phyloP scores from a whole-genome alignment of 2,888 invertebrate species.

The Cephus nigrinus region DNA sequence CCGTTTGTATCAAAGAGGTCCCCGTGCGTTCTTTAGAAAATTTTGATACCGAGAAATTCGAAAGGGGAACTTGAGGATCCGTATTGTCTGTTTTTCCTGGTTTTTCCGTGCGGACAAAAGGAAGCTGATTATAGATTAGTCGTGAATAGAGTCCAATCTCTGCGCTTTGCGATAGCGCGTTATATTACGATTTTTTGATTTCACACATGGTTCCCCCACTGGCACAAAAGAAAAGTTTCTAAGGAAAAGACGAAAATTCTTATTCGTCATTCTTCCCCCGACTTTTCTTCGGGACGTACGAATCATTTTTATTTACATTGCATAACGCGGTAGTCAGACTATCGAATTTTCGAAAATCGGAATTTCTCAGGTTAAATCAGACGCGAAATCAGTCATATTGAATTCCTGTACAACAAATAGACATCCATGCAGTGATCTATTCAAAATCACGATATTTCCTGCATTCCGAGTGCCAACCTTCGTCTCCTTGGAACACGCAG shows the following conservation, averaged over 20 bases:
- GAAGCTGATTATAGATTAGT: background rate
- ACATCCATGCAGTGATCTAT: background rate
- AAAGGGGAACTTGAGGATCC: background rate
- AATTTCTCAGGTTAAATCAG: background rate
- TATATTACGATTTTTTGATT: background rate
- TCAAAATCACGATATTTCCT: background rate
- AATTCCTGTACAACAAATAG: background rate
- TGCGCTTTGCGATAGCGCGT: background rate
- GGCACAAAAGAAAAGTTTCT: background rate
- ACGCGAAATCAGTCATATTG: background rate
- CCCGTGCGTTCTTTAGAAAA: background rate
- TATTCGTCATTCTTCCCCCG: background rate
- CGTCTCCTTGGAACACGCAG: background rate
- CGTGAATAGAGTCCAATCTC: background rate
- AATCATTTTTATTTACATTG: background rate
- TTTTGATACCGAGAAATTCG: background rate
- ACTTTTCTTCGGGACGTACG: background rate
- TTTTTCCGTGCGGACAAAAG: background rate
- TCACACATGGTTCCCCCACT: background rate
- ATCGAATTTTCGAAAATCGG: background rate
- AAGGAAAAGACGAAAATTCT: background rate
- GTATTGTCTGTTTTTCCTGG: background rate
- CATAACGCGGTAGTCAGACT: background rate
- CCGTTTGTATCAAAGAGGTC: background rate
- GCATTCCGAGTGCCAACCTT: background rate